Base-by-base conservation (phyloP, 2,797 vertebrate species). In the Danio tinwini region DNA sequence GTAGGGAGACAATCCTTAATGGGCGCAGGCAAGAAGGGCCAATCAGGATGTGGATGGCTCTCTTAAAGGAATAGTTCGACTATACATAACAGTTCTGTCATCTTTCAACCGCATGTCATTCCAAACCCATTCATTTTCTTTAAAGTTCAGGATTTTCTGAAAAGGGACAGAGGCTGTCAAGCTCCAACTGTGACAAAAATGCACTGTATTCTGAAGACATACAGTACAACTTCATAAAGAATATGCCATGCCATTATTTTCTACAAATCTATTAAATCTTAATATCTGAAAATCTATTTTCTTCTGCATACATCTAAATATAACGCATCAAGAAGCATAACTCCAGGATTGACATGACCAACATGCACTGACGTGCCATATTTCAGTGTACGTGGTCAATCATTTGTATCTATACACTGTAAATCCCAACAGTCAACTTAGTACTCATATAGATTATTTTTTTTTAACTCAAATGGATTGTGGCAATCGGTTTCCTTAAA, bases 11-110 rank as follows among this genome's bases (percentile, higher is more conserved):
- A 80, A 67, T 65, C 69, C 56, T 29, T 55, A 62, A 29, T n/a
- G 47, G 45, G 47, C 2, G 63, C 1, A 55, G 16, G 50, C 21
- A 64, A 50, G 17, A 58, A 44, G 65, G 75, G 39, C 67, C 72
- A 67, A 75, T 83, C 78, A 82, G 74, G 74, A 70, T 55, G 17
- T 61, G 17, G 67, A 75, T 2, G 37, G 42, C 47, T 61, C 52
- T 14, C 42, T 79, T 62, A n/a, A 72, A 49, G 73, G 9, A 10
- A 63, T 13, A 61, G 52, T 77, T 68, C 52, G 29, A 8, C 21
- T 13, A 55, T 29, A 3, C 39, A 55, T 29, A 3, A 50, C 29
- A 19, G 12, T 19, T 75, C 58, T 40, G 29, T 74, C 7, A 62
- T 62, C 16, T 49, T 10, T 17, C 16, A 68, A 21, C 21, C 21